These are phyloP conservation scores for Monochamus saltuarius DNA, from an alignment of 1,140 invertebrate genomes.

Conservation along the genomic window DNA sequence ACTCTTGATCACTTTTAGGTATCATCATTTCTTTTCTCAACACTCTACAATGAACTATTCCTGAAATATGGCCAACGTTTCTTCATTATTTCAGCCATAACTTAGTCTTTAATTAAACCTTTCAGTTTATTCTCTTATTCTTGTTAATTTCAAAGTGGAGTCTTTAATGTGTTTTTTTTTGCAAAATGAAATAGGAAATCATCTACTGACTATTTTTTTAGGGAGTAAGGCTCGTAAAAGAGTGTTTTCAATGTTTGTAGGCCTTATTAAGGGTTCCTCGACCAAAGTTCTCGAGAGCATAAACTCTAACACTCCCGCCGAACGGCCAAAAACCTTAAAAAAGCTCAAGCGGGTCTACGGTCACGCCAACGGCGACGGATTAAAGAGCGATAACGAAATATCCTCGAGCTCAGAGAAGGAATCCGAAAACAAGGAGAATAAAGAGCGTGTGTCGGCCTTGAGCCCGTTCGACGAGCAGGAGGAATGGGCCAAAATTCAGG, in stretches of 20 bases:
- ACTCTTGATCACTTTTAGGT: no score
- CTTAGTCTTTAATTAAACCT: no score
- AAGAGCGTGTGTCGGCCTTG: slow-evolving; percentile 69
- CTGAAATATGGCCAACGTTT: no score
- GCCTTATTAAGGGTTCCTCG: slow-evolving; percentile 72
- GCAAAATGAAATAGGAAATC: no score
- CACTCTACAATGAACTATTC: no score
- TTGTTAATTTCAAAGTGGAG: background rate
- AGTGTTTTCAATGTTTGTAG: slow-evolving; percentile 33
- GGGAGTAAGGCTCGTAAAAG: background rate
- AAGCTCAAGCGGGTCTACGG: slow-evolving; percentile 68
- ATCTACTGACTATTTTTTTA: no score
- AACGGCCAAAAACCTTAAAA: slow-evolving; percentile 72
- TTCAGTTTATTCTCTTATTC: no score
- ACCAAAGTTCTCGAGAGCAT: slow-evolving; percentile 62
- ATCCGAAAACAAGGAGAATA: slow-evolving; percentile 53
- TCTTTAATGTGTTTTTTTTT: no score
- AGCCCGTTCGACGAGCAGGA: slow-evolving; percentile 90
- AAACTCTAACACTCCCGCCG: slow-evolving; percentile 60
- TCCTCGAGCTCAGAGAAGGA: slow-evolving; percentile 49
- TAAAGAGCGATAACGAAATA: slow-evolving; percentile 50
- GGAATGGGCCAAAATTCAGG: slow-evolving; percentile 93
- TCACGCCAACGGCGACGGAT: slow-evolving; percentile 48
- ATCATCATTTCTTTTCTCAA: no score
- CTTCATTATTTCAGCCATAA: no score